Conservation (phyloP, 2,888 invertebrate genomes). For the Gymnocheta viridis region DNA sequence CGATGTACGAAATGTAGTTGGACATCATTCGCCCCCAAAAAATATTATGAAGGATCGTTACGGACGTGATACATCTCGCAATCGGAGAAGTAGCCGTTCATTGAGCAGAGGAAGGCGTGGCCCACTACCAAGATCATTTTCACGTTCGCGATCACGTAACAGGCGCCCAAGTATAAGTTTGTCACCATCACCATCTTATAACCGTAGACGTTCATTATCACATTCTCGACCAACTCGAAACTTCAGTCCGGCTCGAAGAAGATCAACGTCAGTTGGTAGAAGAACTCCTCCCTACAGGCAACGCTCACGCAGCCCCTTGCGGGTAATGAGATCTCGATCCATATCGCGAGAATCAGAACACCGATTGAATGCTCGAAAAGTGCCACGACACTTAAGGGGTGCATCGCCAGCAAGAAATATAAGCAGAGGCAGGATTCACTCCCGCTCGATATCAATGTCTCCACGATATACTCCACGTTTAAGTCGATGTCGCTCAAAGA, state of each 20-base stretch:
- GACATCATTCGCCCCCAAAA: conserved; percentile 76
- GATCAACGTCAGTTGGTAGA: conserved; percentile 73
- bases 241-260: conserved; percentile 74
- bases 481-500: conserved; percentile 78
- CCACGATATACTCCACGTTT: conserved; percentile 80
- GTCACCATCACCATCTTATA: conserved; percentile 77
- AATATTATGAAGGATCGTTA: conserved; percentile 80
- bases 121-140: conserved; percentile 78
- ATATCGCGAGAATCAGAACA: conserved; percentile 71
- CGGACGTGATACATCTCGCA: conserved; percentile 84
- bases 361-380: conserved; percentile 74
- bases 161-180: conserved; percentile 78
- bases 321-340: conserved; percentile 79
- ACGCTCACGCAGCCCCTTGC: conserved; percentile 73
- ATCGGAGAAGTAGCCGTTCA: conserved; percentile 82
- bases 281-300: conserved; percentile 71
- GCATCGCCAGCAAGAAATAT: conserved; percentile 60
- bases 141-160: conserved; percentile 71
- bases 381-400: conserved; percentile 64
- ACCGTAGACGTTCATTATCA: conserved; percentile 68
- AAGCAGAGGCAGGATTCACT: conserved; percentile 60
- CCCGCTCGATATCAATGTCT: conserved; percentile 68
- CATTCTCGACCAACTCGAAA: conserved; percentile 66
- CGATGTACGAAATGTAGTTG: conserved; percentile 90
- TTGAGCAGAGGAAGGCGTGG: conserved; percentile 73